Evolutionary conservation across 2,888 invertebrate genomes (phyloP).

Genomic region (Trachelus iudaicus): DNA sequence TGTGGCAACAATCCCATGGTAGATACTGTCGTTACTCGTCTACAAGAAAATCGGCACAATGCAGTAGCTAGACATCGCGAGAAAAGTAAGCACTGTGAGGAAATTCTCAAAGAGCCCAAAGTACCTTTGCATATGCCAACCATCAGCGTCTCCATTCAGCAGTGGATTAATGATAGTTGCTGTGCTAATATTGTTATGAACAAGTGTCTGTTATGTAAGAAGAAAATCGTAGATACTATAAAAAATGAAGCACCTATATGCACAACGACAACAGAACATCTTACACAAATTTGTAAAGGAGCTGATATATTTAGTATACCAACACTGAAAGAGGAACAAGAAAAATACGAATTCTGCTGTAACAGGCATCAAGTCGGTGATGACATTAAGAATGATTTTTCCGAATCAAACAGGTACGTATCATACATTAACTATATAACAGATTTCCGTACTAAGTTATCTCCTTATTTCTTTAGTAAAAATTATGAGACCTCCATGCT

Average conservation of each 20-base stretch:
- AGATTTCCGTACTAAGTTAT: neutral
- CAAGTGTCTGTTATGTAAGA: slow-evolving; percentile 51
- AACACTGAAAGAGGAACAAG: slow-evolving; percentile 22
- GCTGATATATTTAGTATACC: slow-evolving; percentile 47
- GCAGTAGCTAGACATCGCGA: slow-evolving; percentile 37
- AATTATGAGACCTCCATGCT: slow-evolving; percentile 66
- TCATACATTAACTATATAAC: neutral
- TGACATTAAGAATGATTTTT: slow-evolving; percentile 7
- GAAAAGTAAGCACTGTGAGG: slow-evolving; percentile 37
- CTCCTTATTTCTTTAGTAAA: slow-evolving; percentile 11
- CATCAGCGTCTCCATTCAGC: slow-evolving; percentile 30
- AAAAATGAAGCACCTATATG: slow-evolving; percentile 28
- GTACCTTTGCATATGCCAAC: slow-evolving; percentile 37
- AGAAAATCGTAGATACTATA: slow-evolving; percentile 12
- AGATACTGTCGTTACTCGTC: slow-evolving; percentile 66
- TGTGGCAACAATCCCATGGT: slow-evolving; percentile 71
- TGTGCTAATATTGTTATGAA: slow-evolving; percentile 54
- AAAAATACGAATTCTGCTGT: slow-evolving; percentile 45
- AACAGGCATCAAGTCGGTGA: slow-evolving; percentile 15
- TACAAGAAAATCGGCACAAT: slow-evolving; percentile 53
- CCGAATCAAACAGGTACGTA: slow-evolving; percentile 11
- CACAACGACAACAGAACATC: slow-evolving; percentile 30
- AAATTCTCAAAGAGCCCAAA: slow-evolving; percentile 34
- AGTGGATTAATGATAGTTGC: slow-evolving; percentile 58
- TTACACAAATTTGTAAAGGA: slow-evolving; percentile 43